Evolutionary conservation across 2,797 vertebrate genomes (phyloP), one percentile per base, ranked within the genome.

Genomic region (Meda fulgida): DNA sequence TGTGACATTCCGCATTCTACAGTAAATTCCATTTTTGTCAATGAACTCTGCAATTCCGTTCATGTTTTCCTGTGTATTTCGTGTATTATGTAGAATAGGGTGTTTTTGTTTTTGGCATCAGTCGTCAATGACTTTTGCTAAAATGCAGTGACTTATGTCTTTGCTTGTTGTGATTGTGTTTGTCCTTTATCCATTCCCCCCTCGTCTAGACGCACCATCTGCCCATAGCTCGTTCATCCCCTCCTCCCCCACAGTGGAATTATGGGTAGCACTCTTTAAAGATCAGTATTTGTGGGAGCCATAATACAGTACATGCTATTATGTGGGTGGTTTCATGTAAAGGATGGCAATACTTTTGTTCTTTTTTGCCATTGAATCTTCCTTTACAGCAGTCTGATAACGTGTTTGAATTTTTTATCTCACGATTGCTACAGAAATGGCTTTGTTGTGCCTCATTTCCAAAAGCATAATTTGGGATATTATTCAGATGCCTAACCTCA

Each of bases 191-290:
- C 51, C 7, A 46, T 73, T 75, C 3, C 55, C 70, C 31, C 21
- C 38, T 48, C 8, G 81, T 83, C 81, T 83, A 83, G 81, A 83
- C 81, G 13, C 55, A 51, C 70, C 81, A 75, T 83, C 81, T 83
- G 81, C 70, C 70, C 81, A 38, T 48, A 55, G n/a, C 55, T 48
- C 65, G 70, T 73, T 73, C 21, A 65, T 65, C 40, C 69, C 10
- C 38, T 73, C 70, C 69, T 82, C 81, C 70, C 55, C 14, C 70
- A 63, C 70, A 19, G 29, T 46, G 8, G 70, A 26, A 75, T 83
- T 65, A 73, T 65, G 70, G 70, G 29, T 75, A 46, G 55, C 77
- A 14, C 18, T 13, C 29, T 82, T 82, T 82, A 51, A 51, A 63
- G 53, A 72, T 72, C 67, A 58, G 9, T 48, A 31, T 65, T 83